Evolutionary conservation across 2,113 vertebrate genomes (phyloP).

Genomic region (Marcusenius ussheri): DNA sequence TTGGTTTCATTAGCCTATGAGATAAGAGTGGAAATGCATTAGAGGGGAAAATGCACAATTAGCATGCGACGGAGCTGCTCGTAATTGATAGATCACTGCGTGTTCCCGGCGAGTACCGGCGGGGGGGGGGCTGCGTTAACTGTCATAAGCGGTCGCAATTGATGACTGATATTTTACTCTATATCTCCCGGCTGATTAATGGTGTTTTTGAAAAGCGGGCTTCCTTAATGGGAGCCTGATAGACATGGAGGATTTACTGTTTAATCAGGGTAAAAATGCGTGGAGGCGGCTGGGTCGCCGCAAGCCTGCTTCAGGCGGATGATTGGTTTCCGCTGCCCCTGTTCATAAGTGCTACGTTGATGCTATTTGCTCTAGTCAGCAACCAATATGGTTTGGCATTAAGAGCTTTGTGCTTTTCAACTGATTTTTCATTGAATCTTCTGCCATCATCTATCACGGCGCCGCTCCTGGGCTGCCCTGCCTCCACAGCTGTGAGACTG

Average conservation of each 20-base stretch:
- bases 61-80: slow-evolving; percentile 75
- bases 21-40: slow-evolving; percentile 99
- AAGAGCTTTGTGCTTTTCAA: slow-evolving; percentile 63
- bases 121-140: slow-evolving; percentile 76
- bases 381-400: slow-evolving; percentile 66
- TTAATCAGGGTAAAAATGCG: slow-evolving; percentile 92
- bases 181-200: slow-evolving; percentile 91
- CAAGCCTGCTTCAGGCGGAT: slow-evolving; percentile 56
- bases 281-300: slow-evolving; percentile 50
- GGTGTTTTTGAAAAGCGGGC: slow-evolving; percentile 83
- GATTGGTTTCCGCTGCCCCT: slow-evolving; percentile 53
- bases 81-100: slow-evolving; percentile 97
- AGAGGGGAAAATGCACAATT: slow-evolving; percentile 99
- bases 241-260: slow-evolving; percentile 94
- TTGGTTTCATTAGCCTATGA: slow-evolving; percentile 99
- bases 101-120: slow-evolving; percentile 84
- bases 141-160: slow-evolving; percentile 98
- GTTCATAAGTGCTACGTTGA: slow-evolving; percentile 57
- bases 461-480: slow-evolving; percentile 38
- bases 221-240: slow-evolving; percentile 91
- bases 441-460: slow-evolving; percentile 63
- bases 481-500: slow-evolving; percentile 40
- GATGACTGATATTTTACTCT: slow-evolving; percentile 89
- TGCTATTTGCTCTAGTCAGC: slow-evolving; percentile 69
- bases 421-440: slow-evolving; percentile 68